These are phyloP conservation scores for Phataginus tetradactyla DNA, from an alignment of 2,797 vertebrate species.

Conservation along the genomic window DNA sequence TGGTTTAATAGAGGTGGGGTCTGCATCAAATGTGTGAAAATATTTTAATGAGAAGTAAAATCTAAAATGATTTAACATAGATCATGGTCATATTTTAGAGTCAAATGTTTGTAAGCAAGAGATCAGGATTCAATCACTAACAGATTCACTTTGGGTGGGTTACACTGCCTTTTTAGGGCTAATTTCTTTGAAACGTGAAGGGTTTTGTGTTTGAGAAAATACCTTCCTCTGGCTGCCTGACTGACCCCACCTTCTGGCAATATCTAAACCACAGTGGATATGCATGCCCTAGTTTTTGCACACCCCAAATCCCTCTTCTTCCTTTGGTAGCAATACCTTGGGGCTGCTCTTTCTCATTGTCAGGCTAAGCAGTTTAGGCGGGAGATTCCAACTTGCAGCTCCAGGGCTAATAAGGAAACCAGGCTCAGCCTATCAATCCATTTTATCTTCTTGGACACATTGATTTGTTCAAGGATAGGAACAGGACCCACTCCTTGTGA, in stretches of 20 bases:
- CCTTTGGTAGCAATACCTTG: not conserved
- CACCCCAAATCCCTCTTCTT: not conserved
- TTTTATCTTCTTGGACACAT: not conserved
- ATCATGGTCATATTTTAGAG: not conserved
- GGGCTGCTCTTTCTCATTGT: not conserved
- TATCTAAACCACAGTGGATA: not conserved
- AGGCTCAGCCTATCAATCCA: too few relatives aligned
- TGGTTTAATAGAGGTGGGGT: not conserved
- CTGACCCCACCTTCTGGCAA: not conserved
- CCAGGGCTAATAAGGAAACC: not conserved
- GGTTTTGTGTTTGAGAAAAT: not conserved
- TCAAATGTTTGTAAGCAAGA: not conserved
- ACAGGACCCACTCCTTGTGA: not conserved
- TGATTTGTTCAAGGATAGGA: not conserved
- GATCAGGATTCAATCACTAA: not conserved
- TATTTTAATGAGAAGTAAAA: not conserved
- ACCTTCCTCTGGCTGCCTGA: fast-evolving
- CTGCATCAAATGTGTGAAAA: not conserved
- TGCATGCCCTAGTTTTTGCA: not conserved
- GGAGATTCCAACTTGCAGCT: not conserved
- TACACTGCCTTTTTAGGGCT: not conserved
- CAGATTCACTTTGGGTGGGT: not conserved
- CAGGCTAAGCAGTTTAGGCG: not conserved
- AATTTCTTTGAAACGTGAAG: not conserved
- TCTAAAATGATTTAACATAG: not conserved